phyloP scores from a whole-genome alignment of 2,888 invertebrate species.

The Agonopterix subpropinquella region DNA sequence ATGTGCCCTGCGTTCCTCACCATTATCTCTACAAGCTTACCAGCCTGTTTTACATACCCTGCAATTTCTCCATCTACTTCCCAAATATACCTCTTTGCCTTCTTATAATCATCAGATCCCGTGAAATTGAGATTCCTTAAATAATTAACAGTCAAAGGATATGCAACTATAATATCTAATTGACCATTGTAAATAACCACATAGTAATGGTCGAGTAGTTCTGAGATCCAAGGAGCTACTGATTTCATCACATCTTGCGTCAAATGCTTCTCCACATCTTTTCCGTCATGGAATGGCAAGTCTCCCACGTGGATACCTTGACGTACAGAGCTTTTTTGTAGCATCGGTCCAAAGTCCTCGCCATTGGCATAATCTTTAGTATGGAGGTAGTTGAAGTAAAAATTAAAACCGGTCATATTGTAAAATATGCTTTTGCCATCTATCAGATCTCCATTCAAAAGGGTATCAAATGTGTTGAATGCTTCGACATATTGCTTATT shows the following conservation, averaged over 20 bases:
- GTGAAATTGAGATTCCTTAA: conserved; percentile 82
- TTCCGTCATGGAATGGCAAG: conserved; percentile 79
- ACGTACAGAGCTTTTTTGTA: conserved; percentile 78
- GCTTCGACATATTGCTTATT: conserved; percentile 80
- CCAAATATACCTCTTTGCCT: conserved; percentile 82
- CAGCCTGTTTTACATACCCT: conserved; percentile 84
- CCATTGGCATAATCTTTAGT: conserved; percentile 72
- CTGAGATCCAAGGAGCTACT: conserved; percentile 82
- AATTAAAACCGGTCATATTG: conserved; percentile 84
- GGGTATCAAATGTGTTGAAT: conserved; percentile 81
- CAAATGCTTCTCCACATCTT: conserved; percentile 81
- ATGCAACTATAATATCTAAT: conserved; percentile 92
- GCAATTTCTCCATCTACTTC: conserved; percentile 80
- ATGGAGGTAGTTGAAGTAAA: conserved; percentile 84
- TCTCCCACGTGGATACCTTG: conserved; percentile 91
- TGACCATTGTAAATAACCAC: conserved; percentile 93
- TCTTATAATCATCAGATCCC: conserved; percentile 79
- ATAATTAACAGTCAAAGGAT: conserved; percentile 89
- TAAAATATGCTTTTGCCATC: conserved; percentile 77
- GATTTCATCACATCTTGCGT: conserved; percentile 88
- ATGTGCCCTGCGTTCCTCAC: conserved; percentile 89
- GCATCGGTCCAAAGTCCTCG: conserved; percentile 76
- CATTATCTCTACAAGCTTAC: conserved; percentile 83
- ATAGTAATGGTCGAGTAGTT: conserved; percentile 79
- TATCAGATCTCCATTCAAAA: conserved; percentile 82